Percentiles rank a stretch among this genome's conserved stretches.
Evolutionary conservation across 2,113 vertebrate species (phyloP).

Genomic region (Microcebus lehilahytsara): DNA sequence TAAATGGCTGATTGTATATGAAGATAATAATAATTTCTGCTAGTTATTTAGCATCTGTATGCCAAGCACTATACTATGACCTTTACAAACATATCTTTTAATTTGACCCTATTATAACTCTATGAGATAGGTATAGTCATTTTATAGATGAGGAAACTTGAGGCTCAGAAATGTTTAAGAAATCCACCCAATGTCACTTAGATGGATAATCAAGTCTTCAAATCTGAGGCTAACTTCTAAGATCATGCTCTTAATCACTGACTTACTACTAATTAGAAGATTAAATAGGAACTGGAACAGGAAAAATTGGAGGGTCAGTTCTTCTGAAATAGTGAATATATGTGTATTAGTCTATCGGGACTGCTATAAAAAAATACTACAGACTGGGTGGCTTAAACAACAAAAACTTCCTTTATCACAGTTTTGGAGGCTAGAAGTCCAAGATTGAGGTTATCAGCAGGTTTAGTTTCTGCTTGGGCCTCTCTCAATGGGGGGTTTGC

Average conservation of each 20-base stretch:
- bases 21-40: neutral
- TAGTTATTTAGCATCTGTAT: neutral
- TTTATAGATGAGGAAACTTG: slow-evolving; percentile 6
- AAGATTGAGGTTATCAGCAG: neutral
- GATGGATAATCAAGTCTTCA: neutral
- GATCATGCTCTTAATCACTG: neutral
- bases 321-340: neutral
- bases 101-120: neutral
- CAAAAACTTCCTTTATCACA: neutral
- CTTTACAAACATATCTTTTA: neutral
- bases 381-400: neutral
- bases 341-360: neutral
- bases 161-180: slow-evolving; percentile 13
- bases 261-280: slow-evolving; percentile 13
- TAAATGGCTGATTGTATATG: neutral
- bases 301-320: neutral
- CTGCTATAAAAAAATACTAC: neutral
- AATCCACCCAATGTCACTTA: neutral
- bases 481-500: neutral
- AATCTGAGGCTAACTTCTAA: slow-evolving; percentile 22
- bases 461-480: neutral
- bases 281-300: slow-evolving; percentile 33
- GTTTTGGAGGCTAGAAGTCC: neutral
- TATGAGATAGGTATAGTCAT: neutral
- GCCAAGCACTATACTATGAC: neutral